Base-by-base conservation (phyloP, 2,888 invertebrate species). In the Meta bourneti region DNA sequence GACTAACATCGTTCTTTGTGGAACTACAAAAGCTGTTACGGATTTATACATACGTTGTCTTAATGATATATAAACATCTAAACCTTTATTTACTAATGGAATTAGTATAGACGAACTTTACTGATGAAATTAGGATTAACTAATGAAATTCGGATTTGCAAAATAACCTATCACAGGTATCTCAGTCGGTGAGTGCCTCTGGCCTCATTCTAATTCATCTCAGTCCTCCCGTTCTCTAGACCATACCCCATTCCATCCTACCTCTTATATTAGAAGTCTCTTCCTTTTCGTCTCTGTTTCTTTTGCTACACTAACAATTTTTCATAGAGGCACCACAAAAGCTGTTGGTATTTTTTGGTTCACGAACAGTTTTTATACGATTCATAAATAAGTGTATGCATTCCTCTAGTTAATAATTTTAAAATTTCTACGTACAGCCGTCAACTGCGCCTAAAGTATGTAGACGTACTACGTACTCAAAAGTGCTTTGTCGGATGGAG, bases 291-390 rank as follows among this genome's bases (percentile, higher is more conserved):
- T 0, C 16, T 16, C 16, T 74, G 13, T 34, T 75, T 75, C 75
- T 7, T 75, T 48, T 75, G 9, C 75, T 75, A 34, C 16, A 75
- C 75, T 75, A 75, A 75, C 75, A 75, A 34, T 34, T 34, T 48
- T 16, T 75, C 49, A 20, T 7, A 75, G 75, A 75, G 75, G 75
- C 75, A 75, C 75, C 49, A 16, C 49, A 13, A 49, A 34, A 16
- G 19, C 19, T 7, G 1, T 7, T 13, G 7, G 9, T 34, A 5
- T 34, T 5, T 20, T 4, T 6, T 74, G 5, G 6, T n/a, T 74
- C 61, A 61, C 11, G 61, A 61, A 61, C n/a, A 9, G 0, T 13
- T 16, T 61, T 61, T 61, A 2, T 9, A 1, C 16, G 9, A 16
- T 61, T 1, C 9, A 61, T 61, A 16, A 9, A 61, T 61, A 5